Conservation (phyloP, 2,797 vertebrate species). For the Steatocranus sp. region DNA sequence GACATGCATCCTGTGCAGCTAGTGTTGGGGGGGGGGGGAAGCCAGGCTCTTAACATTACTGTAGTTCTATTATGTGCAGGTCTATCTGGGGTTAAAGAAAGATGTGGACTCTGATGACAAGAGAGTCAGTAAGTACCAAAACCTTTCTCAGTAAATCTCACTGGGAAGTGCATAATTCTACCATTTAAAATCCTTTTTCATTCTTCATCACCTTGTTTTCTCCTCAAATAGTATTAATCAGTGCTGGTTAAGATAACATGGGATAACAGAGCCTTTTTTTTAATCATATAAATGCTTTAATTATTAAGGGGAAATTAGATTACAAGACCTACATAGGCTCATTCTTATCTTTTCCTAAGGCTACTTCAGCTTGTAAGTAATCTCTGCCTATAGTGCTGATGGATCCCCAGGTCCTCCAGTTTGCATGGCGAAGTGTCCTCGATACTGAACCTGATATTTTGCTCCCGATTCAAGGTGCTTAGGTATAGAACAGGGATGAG, state of each 20-base stretch:
- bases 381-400: not conserved
- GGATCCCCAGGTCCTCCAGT: not conserved
- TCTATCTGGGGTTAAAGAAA: not conserved
- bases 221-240: not conserved
- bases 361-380: not conserved
- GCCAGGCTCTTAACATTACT: not conserved
- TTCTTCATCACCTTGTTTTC: not conserved
- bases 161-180: not conserved
- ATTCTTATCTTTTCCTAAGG: not conserved
- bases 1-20: too few species aligned
- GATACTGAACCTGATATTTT: not conserved
- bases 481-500: not conserved
- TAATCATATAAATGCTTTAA: not conserved
- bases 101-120: fast-evolving
- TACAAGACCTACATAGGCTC: not conserved
- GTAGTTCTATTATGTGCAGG: not conserved
- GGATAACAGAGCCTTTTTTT: not conserved
- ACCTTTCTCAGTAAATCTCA: not conserved
- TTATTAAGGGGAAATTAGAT: not conserved
- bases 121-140: not conserved
- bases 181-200: not conserved
- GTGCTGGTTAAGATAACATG: not conserved
- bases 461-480: not conserved
- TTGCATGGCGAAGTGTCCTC: not conserved
- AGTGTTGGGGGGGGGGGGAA: not conserved